phyloP scores from a whole-genome alignment of 2,797 vertebrate species.

The Lutjanus argentimaculatus region DNA sequence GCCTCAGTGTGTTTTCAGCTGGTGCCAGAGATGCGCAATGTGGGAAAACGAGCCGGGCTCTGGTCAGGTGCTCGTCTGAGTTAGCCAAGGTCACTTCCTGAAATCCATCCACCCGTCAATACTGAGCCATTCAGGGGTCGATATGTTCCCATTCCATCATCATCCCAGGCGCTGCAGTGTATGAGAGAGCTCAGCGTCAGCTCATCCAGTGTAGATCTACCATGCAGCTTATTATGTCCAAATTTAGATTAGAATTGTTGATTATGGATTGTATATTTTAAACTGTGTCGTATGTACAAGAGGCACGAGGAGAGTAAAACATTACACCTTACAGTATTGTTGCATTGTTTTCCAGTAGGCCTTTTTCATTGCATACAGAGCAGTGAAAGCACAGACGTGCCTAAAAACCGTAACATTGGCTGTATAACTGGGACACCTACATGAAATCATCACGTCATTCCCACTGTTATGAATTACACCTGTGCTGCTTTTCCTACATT shows the following conservation, averaged over 20 bases:
- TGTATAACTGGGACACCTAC: neutral
- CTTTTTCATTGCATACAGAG: neutral
- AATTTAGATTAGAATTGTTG: no score
- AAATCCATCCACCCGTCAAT: constrained; percentile 81
- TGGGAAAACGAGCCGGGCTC: constrained; percentile 70
- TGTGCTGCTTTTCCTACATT: neutral
- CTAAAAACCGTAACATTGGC: neutral
- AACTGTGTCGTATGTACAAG: neutral
- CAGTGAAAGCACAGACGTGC: neutral
- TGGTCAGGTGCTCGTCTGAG: constrained; percentile 69
- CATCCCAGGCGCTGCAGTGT: constrained; percentile 24
- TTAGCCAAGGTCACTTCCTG: constrained; percentile 85
- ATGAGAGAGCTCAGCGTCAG: constrained; percentile 38
- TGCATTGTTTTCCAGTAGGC: neutral
- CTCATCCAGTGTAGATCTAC: neutral
- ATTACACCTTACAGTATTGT: neutral
- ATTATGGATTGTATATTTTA: neutral
- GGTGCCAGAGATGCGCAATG: constrained; percentile 72
- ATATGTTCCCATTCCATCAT: constrained; percentile 72
- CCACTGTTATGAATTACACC: neutral
- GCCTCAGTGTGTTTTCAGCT: constrained; percentile 36
- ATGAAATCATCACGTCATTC: neutral
- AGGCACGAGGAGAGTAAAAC: neutral
- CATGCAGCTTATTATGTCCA: neutral
- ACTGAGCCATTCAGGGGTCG: constrained; percentile 74